phyloP scores from a whole-genome alignment of 2,113 vertebrate genomes.

The Choloepus hoffmanni region DNA sequence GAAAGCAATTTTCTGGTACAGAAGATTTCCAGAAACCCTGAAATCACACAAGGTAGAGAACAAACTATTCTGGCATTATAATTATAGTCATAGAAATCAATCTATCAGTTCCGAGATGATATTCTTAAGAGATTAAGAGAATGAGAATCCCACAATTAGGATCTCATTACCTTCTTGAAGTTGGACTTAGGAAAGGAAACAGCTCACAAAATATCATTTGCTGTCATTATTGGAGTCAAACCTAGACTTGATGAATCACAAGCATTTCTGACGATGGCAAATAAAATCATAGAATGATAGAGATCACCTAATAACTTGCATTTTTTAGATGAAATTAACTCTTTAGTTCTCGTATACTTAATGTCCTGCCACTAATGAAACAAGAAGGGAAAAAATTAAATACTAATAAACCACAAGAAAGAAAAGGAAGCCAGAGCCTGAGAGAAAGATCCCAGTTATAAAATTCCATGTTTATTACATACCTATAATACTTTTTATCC shows the following conservation, averaged over 20 bases:
- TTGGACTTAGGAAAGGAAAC: conserved; percentile 33
- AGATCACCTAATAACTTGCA: background rate
- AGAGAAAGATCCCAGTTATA: background rate
- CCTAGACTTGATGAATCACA: background rate
- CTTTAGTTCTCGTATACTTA: background rate
- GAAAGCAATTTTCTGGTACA: background rate
- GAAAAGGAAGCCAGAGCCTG: too few relatives aligned
- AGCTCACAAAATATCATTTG: conserved; percentile 33
- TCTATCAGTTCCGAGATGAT: background rate
- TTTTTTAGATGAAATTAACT: background rate
- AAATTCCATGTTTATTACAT: background rate
- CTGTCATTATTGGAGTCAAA: background rate
- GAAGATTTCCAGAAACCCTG: background rate
- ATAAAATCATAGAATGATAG: conserved; percentile 28
- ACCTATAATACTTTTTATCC: background rate
- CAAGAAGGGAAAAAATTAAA: background rate
- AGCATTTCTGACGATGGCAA: background rate
- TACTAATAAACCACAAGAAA: too few relatives aligned
- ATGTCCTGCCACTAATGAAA: background rate
- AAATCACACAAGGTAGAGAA: background rate
- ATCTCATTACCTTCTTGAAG: background rate
- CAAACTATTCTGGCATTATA: background rate
- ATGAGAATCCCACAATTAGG: background rate
- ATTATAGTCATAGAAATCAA: background rate
- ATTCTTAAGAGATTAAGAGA: background rate